These are phyloP conservation scores for Sciurus niger DNA, from an alignment of 2,113 vertebrate species.

Conservation along the genomic window DNA sequence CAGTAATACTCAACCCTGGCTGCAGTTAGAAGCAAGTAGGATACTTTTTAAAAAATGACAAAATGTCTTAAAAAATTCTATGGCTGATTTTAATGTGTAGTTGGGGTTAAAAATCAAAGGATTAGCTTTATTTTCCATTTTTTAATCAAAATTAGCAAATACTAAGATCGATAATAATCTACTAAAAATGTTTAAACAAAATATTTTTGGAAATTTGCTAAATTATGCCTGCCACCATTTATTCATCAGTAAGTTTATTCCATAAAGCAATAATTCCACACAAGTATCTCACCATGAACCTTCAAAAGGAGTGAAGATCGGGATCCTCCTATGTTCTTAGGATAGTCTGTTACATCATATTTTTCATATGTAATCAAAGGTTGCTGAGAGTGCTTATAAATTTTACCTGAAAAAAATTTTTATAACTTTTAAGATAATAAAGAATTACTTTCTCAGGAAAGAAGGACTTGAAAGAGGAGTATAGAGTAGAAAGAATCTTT, in stretches of 20 bases:
- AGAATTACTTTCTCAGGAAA: background rate
- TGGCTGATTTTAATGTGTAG: background rate
- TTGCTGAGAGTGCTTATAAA: conserved; percentile 90
- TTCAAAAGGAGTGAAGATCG: conserved; percentile 89
- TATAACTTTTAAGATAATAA: background rate
- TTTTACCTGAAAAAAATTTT: conserved; percentile 81
- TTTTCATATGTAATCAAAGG: conserved; percentile 90
- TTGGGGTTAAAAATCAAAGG: background rate
- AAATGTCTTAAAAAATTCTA: background rate
- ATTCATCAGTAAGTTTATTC: background rate
- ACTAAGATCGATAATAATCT: background rate
- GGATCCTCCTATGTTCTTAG: conserved; percentile 90
- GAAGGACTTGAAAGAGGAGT: background rate
- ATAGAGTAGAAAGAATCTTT: background rate
- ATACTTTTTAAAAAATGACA: background rate
- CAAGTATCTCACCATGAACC: conserved; percentile 89
- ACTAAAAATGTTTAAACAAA: background rate
- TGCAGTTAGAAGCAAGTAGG: background rate
- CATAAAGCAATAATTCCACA: background rate
- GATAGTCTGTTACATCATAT: conserved; percentile 85
- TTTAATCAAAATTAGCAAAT: conserved; percentile 48
- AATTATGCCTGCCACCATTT: background rate
- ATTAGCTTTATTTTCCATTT: background rate
- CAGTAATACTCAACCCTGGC: background rate
- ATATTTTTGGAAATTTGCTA: background rate